phyloP scores from a whole-genome alignment of 1,140 invertebrate genomes.

The Acromyrmex charruanus region DNA sequence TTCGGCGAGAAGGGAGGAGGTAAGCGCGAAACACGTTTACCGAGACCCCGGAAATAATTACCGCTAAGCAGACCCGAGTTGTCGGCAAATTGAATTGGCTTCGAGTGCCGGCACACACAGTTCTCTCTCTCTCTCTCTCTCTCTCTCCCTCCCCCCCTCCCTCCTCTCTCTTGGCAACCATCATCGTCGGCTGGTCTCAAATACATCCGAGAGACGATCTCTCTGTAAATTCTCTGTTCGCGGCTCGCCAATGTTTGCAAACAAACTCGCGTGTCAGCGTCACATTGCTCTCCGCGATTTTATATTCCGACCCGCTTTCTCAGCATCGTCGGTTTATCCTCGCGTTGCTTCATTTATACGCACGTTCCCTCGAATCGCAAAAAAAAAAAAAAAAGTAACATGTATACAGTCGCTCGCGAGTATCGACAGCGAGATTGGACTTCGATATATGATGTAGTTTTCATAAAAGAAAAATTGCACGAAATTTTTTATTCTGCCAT shows the following conservation, averaged over 20 bases:
- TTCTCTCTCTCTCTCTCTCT: background rate
- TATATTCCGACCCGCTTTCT: background rate
- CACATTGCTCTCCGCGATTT: background rate
- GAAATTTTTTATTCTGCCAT: background rate
- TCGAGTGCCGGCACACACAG: conserved; percentile 21
- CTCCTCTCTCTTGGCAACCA: conserved; percentile 50
- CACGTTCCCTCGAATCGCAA: background rate
- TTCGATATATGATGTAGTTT: background rate
- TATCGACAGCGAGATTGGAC: conserved; percentile 31
- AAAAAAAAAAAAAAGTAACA: background rate
- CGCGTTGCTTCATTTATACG: background rate
- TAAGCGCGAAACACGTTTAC: conserved; percentile 56
- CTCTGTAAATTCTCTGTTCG: conserved; percentile 49
- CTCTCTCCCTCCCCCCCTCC: too few relatives aligned
- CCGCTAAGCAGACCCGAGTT: conserved; percentile 41
- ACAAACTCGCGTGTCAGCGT: conserved; percentile 51
- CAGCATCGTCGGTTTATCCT: background rate
- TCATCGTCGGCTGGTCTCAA: conserved; percentile 25
- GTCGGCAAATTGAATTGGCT: conserved; percentile 71
- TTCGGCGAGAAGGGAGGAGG: conserved; percentile 8
- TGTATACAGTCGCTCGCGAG: background rate
- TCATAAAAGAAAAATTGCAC: background rate
- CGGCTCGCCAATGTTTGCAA: conserved; percentile 61
- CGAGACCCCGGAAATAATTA: conserved; percentile 63
- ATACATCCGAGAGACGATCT: conserved; percentile 55